These are phyloP conservation scores for Coelopa frigida DNA, from an alignment of 1,140 invertebrate species.

Conservation along the genomic window DNA sequence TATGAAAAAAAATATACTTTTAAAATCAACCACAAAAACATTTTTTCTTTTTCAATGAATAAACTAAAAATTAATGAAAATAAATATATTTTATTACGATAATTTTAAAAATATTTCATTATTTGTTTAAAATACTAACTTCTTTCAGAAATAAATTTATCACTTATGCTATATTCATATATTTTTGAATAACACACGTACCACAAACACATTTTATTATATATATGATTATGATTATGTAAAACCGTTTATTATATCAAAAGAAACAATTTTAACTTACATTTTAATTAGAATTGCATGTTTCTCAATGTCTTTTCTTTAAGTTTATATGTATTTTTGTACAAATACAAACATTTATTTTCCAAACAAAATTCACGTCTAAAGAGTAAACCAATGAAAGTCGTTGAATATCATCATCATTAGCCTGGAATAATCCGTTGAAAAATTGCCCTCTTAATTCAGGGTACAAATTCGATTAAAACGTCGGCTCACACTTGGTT, in stretches of 20 bases:
- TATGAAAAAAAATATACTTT: conserved; percentile 1
- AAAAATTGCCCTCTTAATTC: too few relatives aligned
- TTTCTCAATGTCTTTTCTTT: conserved; percentile 39
- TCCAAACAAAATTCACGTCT: background rate
- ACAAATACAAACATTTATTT: conserved; percentile 3
- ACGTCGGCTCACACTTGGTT: too few relatives aligned
- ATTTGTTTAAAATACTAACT: background rate
- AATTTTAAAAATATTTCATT: conserved; percentile 3
- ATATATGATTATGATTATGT: conserved; percentile 1
- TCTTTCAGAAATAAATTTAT: too few relatives aligned
- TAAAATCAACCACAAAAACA: background rate
- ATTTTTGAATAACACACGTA: background rate
- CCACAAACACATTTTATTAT: background rate
- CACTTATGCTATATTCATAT: too few relatives aligned
- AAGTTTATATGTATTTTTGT: conserved; percentile 7
- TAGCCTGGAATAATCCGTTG: too few relatives aligned
- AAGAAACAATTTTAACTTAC: conserved; percentile 2
- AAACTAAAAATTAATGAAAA: conserved; percentile 3
- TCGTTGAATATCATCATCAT: too few relatives aligned
- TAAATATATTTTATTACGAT: background rate
- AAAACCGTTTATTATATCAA: conserved; percentile 1
- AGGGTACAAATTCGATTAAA: too few relatives aligned
- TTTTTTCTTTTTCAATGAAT: conserved; percentile 13
- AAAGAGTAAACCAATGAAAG: too few relatives aligned
- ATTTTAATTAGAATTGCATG: conserved; percentile 31